Percentiles rank a stretch among this genome's conserved stretches.
phyloP scores from a whole-genome alignment of 2,797 vertebrate genomes.

The Leptatherina wallacei region DNA sequence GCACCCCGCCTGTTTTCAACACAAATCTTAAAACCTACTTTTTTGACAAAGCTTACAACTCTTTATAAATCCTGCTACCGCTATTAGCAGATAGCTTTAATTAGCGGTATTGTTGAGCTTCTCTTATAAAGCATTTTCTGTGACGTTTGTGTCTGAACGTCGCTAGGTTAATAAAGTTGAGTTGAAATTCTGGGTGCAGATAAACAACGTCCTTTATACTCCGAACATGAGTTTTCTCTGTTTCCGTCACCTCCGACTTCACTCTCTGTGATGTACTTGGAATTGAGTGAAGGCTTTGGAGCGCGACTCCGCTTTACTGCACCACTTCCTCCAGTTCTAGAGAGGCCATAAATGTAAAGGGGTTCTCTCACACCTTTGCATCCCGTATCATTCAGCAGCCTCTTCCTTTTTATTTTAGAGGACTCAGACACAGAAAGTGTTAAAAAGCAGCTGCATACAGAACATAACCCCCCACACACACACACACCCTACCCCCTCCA shows the following conservation, averaged over 20 bases:
- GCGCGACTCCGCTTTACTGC: conserved; percentile 82
- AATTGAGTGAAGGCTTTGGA: conserved; percentile 75
- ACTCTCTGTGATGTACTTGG: conserved; percentile 75
- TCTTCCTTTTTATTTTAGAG: conserved; percentile 70
- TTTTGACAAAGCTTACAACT: no score
- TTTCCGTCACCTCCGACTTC: conserved; percentile 34
- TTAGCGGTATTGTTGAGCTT: not conserved
- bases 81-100: not conserved
- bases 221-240: not conserved
- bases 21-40: no score
- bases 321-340: conserved; percentile 80
- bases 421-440: conserved; percentile 54
- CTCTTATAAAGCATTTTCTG: not conserved
- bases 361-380: conserved; percentile 82
- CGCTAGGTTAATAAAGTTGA: no score
- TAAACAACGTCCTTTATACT: conserved; percentile 1
- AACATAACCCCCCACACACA: conserved; percentile 48
- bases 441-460: conserved; percentile 57
- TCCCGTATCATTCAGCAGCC: conserved; percentile 74
- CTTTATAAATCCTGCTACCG: no score
- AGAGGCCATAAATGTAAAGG: conserved; percentile 81
- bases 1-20: not conserved
- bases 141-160: no score
- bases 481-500: not conserved
- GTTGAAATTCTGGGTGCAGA: no score